Conservation (phyloP, 2,888 invertebrate genomes). For the Xanthorhoe designata region DNA sequence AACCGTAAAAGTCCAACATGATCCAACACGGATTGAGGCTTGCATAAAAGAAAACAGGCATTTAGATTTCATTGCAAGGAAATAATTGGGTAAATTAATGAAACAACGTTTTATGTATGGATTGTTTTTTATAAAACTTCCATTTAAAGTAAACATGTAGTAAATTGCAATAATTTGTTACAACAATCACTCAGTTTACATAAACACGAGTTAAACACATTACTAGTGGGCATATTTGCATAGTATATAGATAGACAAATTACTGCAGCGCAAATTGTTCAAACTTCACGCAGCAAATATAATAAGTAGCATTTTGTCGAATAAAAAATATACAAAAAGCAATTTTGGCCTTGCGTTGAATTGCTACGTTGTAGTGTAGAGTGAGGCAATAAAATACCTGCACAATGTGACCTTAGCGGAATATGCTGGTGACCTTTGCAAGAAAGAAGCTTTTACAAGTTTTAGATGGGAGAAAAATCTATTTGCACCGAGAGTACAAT, state of each 20-base stretch:
- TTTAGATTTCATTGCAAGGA: constrained; percentile 8
- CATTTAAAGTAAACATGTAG: background rate
- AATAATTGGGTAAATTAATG: background rate
- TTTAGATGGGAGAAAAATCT: constrained; percentile 53
- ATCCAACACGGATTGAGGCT: constrained; percentile 19
- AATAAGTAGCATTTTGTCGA: constrained; percentile 59
- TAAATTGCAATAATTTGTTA: constrained; percentile 13
- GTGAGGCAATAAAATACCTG: constrained; percentile 78
- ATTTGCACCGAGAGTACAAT: constrained; percentile 6
- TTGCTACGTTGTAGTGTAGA: constrained; percentile 67
- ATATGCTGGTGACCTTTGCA: constrained; percentile 74
- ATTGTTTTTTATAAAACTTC: background rate
- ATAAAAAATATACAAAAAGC: constrained; percentile 67
- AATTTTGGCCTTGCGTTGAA: constrained; percentile 78
- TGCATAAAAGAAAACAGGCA: constrained; percentile 21
- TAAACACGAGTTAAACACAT: constrained; percentile 14
- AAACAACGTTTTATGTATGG: background rate
- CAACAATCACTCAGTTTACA: constrained; percentile 12
- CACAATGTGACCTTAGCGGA: constrained; percentile 78
- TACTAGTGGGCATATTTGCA: constrained; percentile 18
- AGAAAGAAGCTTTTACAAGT: constrained; percentile 70
- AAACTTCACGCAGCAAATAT: constrained; percentile 48
- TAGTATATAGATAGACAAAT: constrained; percentile 27
- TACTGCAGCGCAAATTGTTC: constrained; percentile 42
- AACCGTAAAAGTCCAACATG: constrained; percentile 44